Conservation (phyloP, 2,888 invertebrate genomes). For the Elysia crispata region DNA sequence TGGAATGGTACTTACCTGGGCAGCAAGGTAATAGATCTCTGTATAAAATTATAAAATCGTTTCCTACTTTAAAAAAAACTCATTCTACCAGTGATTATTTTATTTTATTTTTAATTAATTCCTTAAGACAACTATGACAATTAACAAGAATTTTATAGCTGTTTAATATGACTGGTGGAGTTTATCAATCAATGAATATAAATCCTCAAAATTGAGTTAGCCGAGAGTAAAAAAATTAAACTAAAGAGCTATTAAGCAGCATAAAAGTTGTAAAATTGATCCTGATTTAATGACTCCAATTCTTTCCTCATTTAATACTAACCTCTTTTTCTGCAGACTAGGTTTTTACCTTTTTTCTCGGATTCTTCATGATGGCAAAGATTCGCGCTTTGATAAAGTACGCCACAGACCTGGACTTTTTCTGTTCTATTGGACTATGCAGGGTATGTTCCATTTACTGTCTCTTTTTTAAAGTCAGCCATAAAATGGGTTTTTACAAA, state of each 20-base stretch:
- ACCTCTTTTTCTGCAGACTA: conserved; percentile 65
- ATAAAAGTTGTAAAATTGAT: no score
- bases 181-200: no score
- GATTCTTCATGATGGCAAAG: conserved; percentile 75
- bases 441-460: conserved; percentile 66
- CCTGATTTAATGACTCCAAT: no score
- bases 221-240: no score
- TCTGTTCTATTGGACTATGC: conserved; percentile 76
- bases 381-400: conserved; percentile 75
- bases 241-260: no score
- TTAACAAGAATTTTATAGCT: no score
- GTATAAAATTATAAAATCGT: no score
- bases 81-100: neutral
- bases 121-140: no score
- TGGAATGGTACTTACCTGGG: conserved; percentile 72
- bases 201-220: no score
- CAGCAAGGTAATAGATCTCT: conserved; percentile 32
- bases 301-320: no score
- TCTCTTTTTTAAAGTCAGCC: neutral
- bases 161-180: no score
- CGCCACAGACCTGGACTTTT: conserved; percentile 69
- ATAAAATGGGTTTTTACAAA: neutral
- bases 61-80: no score
- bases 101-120: neutral
- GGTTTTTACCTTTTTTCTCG: conserved; percentile 76